Evolutionary conservation across 1,140 invertebrate species (phyloP).

Genomic region (Trichonephila clavata): DNA sequence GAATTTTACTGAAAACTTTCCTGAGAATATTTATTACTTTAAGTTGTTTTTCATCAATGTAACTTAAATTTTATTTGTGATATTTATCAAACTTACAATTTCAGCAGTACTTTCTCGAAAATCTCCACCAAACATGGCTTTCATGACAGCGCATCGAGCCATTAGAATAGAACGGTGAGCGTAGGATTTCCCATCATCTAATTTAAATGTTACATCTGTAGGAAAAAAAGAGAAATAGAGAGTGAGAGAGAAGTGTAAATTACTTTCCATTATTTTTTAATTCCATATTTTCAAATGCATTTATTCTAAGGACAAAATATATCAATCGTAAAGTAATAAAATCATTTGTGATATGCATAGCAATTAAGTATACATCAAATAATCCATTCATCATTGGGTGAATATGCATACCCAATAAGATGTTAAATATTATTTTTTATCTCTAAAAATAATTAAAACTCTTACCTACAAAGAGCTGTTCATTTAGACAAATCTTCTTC

Average conservation of each 20-base stretch:
- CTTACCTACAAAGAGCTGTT: neutral
- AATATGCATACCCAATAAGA: too few relatives aligned
- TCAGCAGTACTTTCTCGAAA: conserved; percentile 94
- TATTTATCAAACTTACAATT: conserved; percentile 85
- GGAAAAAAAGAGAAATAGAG: too few relatives aligned
- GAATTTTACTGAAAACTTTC: too few relatives aligned
- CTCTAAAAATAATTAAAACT: neutral
- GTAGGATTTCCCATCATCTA: conserved; percentile 93
- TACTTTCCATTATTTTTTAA: neutral
- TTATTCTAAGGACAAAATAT: neutral
- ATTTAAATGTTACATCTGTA: conserved; percentile 93
- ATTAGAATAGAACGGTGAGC: conserved; percentile 94
- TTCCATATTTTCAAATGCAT: neutral
- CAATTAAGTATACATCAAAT: too few relatives aligned
- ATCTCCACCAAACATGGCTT: conserved; percentile 96
- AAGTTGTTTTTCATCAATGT: neutral
- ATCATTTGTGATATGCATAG: too few relatives aligned
- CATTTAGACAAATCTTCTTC: neutral
- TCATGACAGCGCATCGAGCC: conserved; percentile 95
- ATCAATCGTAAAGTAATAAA: too few relatives aligned
- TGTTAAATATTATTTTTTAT: too few relatives aligned
- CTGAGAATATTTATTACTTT: neutral
- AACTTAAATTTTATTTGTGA: too few relatives aligned
- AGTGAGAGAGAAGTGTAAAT: too few relatives aligned
- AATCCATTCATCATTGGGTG: too few relatives aligned